Percentiles rank a stretch among this genome's conserved stretches.
These are phyloP conservation scores for Megalurothrips usitatus DNA, from an alignment of 2,888 invertebrate genomes.

Conservation along the genomic window DNA sequence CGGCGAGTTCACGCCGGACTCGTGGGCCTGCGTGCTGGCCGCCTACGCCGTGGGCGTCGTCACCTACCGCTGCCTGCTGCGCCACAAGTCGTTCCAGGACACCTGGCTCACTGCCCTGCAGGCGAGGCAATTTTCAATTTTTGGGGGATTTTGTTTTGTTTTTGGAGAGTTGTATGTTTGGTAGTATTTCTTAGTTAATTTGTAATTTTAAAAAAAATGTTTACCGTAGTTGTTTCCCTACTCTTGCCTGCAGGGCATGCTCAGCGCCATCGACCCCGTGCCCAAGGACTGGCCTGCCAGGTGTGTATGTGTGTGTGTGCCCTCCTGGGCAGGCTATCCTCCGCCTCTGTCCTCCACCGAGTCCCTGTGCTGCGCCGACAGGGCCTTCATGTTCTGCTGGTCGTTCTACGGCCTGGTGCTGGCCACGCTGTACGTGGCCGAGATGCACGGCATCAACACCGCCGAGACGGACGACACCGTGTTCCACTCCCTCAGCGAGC, in stretches of 20 bases:
- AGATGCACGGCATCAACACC: background rate
- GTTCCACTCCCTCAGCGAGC: background rate
- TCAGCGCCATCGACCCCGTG: background rate
- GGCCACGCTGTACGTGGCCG: conserved; percentile 3
- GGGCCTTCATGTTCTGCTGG: conserved; percentile 1
- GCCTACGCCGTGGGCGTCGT: background rate
- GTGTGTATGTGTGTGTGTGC: background rate
- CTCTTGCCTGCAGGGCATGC: background rate
- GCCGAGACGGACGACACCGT: background rate
- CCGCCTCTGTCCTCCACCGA: background rate
- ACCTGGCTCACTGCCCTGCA: background rate
- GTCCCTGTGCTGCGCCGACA: background rate
- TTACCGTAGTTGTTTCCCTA: no score
- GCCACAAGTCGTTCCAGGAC: background rate
- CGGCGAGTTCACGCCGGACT: background rate
- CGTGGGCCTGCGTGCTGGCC: background rate
- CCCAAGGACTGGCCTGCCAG: background rate
- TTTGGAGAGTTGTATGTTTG: no score
- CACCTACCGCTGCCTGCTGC: background rate
- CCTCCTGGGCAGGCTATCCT: background rate
- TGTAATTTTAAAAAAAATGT: no score
- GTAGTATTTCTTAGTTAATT: no score
- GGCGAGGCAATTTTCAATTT: background rate
- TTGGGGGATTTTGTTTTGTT: no score
- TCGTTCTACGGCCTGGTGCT: background rate